Evolutionary conservation across 2,797 vertebrate species (phyloP).

Genomic region (Dermochelys coriacea): DNA sequence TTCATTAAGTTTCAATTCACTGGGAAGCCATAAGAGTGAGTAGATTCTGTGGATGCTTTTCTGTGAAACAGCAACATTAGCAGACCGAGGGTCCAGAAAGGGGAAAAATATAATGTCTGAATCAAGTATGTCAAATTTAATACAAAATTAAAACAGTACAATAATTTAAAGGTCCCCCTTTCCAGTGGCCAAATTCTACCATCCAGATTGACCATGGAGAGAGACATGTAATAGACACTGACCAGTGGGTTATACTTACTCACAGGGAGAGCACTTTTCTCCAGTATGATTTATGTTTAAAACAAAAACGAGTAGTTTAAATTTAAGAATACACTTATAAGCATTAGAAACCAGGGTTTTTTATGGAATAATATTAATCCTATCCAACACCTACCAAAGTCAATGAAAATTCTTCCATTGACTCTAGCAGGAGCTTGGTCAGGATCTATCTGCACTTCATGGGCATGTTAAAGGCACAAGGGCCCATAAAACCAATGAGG

Average conservation of each 20-base stretch:
- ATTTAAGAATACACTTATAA: background rate
- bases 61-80: background rate
- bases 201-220: background rate
- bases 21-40: background rate
- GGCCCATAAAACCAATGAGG: too few relatives aligned
- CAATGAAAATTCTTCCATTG: background rate
- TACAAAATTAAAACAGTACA: background rate
- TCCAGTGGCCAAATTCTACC: background rate
- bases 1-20: background rate
- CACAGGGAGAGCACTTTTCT: background rate
- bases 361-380: conserved; percentile 3
- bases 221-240: background rate
- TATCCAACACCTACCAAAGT: background rate
- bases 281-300: background rate
- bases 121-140: rapidly evolving
- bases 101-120: background rate
- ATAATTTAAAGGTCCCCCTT: background rate
- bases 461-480: too few relatives aligned
- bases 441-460: background rate
- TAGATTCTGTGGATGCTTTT: background rate
- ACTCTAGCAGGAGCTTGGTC: background rate
- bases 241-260: background rate
- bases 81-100: background rate
- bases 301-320: background rate
- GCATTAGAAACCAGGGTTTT: background rate